Conservation (phyloP, 2,113 vertebrate species). For the Scomber scombrus region DNA sequence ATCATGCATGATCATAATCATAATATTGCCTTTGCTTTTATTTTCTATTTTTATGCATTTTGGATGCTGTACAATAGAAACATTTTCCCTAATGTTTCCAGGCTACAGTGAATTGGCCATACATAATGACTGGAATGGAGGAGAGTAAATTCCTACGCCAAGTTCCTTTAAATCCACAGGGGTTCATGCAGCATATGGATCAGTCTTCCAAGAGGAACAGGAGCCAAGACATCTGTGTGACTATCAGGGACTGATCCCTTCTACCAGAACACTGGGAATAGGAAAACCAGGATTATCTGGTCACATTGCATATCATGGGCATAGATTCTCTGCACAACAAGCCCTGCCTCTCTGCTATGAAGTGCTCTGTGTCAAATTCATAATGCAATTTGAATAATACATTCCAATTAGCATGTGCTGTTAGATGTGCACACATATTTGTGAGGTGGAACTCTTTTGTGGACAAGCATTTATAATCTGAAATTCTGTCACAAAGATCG, state of each 20-base stretch:
- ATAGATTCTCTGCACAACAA: constrained; percentile 38
- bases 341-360: constrained; percentile 25
- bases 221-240: constrained; percentile 86
- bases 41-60: constrained; percentile 73
- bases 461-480: constrained; percentile 49
- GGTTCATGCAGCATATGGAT: constrained; percentile 75
- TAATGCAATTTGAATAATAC: constrained; percentile 58
- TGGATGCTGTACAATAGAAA: constrained; percentile 71
- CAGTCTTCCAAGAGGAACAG: constrained; percentile 74
- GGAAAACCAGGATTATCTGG: constrained; percentile 70
- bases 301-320: constrained; percentile 65
- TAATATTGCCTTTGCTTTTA: constrained; percentile 56
- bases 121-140: constrained; percentile 76
- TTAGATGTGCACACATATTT: constrained; percentile 21
- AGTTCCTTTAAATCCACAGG: constrained; percentile 81
- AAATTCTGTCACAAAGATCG: constrained; percentile 15
- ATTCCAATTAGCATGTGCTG: constrained; percentile 54
- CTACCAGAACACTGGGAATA: constrained; percentile 65
- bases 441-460: constrained; percentile 47
- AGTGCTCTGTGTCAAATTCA: constrained; percentile 48
- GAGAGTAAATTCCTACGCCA: constrained; percentile 74
- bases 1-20: constrained; percentile 55
- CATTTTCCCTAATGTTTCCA: constrained; percentile 74
- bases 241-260: constrained; percentile 70
- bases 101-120: constrained; percentile 69